Evolutionary conservation across 2,113 vertebrate genomes (phyloP).

Genomic region (Trematomus loennbergii): DNA sequence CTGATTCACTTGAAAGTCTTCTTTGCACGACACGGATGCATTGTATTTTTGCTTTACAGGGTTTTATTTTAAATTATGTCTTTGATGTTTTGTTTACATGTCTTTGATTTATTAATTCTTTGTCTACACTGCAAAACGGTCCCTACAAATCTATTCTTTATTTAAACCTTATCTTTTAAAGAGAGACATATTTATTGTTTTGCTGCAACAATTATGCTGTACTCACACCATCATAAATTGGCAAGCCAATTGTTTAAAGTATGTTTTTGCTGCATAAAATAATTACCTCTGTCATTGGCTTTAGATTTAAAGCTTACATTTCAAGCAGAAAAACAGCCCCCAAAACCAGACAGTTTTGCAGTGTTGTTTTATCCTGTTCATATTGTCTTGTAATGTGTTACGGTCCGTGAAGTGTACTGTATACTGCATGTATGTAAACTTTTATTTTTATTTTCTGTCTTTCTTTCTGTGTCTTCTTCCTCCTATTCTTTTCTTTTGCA

Average conservation of each 20-base stretch:
- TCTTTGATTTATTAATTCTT: conserved; percentile 37
- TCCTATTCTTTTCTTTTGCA: conserved; percentile 75
- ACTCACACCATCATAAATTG: background rate
- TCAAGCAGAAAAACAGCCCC: conserved; percentile 8
- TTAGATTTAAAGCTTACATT: background rate
- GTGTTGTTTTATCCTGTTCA: conserved; percentile 58
- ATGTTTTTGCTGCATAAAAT: background rate
- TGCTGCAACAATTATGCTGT: background rate
- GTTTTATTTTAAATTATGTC: conserved; percentile 51
- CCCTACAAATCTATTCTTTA: background rate
- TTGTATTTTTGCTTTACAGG: conserved; percentile 60
- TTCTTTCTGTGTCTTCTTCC: conserved; percentile 75
- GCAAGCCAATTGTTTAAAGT: background rate
- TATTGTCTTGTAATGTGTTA: conserved; percentile 60
- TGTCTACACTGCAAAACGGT: conserved; percentile 71
- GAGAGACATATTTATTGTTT: background rate
- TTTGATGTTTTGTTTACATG: conserved; percentile 44
- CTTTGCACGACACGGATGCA: conserved; percentile 70
- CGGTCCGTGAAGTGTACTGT: conserved; percentile 48
- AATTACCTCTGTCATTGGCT: background rate
- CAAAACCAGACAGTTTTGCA: conserved; percentile 63
- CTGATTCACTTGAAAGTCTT: conserved; percentile 75
- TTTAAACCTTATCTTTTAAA: background rate
- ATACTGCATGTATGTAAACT: conserved; percentile 77
- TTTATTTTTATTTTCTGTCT: conserved; percentile 72